Base-by-base conservation (phyloP, 2,113 vertebrate species). In the Corydoras maculifer region DNA sequence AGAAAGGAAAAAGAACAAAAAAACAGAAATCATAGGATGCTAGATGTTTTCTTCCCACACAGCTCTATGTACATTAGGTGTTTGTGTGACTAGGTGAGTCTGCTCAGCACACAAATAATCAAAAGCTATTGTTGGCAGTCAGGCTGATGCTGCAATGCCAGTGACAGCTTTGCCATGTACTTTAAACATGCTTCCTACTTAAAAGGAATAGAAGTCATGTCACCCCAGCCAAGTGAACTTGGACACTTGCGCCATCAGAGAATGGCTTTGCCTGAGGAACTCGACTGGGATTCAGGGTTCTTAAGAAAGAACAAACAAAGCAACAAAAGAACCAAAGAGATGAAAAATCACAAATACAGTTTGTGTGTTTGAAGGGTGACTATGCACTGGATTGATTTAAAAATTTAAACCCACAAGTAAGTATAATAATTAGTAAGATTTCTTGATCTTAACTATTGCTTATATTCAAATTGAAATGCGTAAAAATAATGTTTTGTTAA, bases 111-210 rank as follows among this genome's bases (percentile, higher is more conserved):
- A 78, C 77, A 71, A 74, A 91, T 93, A 90, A 92, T 92, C 92
- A 92, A 92, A 92, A 87, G 86, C 82, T 83, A 86, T 83, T 82
- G 87, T 87, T 82, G 80, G 87, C 84, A 73, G 84, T 87, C 71
- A 89, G 89, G 84, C 85, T 87, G 87, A 88, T 85, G 82, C 82
- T 74, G 86, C 88, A 65, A 82, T 77, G 81, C 88, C 88, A 84
- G 85, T 89, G 91, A 90, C 90, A 91, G 89, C 87, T 80, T 68
- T 58, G 85, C 81, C 85, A 85, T 78, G 73, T 64, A 85, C 88
- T 91, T 90, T 87, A 90, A 79, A 59, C 65, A 72, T 7, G 14
- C 58, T 63, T 50, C 62, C 14, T 65, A 65, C 62, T 77, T 79
- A 59, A 81, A 79, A 77, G 73, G 62, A 62, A 9, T 68, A 69